A percentile compares a stretch with the other conserved stretches of the same genome.
Evolutionary conservation across 2,888 invertebrate genomes (phyloP).

Genomic region (Caenorhabditis sinica): DNA sequence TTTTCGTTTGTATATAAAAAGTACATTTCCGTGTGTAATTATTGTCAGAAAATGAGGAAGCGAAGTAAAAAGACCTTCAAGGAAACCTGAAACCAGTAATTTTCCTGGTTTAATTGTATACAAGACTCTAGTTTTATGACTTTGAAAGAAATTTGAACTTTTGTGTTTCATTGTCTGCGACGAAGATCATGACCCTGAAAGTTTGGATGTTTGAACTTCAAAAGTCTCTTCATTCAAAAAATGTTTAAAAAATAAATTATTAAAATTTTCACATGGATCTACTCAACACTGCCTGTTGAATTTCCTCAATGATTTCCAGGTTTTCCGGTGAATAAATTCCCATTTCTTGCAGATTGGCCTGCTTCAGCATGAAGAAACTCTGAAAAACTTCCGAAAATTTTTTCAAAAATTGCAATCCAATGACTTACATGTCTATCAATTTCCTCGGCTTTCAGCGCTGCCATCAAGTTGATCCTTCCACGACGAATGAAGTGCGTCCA

Average conservation of each 20-base stretch:
- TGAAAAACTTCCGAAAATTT: conserved; percentile 35
- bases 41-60: not conserved
- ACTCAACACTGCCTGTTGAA: conserved; percentile 26
- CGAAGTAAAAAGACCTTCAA: not conserved
- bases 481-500: conserved; percentile 48
- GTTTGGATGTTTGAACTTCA: not conserved
- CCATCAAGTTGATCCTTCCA: conserved; percentile 38
- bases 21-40: not conserved
- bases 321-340: conserved; percentile 39
- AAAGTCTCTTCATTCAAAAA: too few relatives aligned
- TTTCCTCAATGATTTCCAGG: conserved; percentile 34
- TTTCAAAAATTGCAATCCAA: not conserved
- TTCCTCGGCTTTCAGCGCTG: conserved; percentile 45
- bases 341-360: conserved; percentile 41
- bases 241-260: too few relatives aligned
- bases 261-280: conserved; percentile 19
- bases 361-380: conserved; percentile 51
- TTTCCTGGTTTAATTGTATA: not conserved
- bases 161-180: not conserved
- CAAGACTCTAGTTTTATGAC: not conserved
- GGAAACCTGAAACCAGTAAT: conserved; percentile 29
- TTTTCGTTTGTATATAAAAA: not conserved
- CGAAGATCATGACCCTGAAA: not conserved
- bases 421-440: conserved; percentile 58
- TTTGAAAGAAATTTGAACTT: not conserved